A percentile compares a stretch with the other conserved stretches of the same genome.
phyloP scores from a whole-genome alignment of 2,888 invertebrate genomes.

The Clivina fossor region DNA sequence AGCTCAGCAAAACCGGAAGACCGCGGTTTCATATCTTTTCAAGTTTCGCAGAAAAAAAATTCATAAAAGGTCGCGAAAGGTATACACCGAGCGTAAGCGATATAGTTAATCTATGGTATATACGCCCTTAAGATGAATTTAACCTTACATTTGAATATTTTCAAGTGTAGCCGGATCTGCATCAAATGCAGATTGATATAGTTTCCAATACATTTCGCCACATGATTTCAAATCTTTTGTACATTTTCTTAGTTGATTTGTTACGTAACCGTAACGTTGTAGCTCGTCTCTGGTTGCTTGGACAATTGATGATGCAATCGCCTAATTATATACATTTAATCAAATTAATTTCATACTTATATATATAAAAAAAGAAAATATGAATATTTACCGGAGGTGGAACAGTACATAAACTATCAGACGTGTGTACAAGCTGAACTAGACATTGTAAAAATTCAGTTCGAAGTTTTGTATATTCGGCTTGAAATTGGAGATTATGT shows the following conservation, averaged over 20 bases:
- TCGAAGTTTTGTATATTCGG: slow-evolving; percentile 75
- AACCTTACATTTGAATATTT: slow-evolving; percentile 68
- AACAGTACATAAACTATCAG: slow-evolving; percentile 78
- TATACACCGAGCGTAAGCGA: not conserved
- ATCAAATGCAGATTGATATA: slow-evolving; percentile 84
- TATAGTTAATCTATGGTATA: not conserved
- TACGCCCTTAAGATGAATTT: slow-evolving; percentile 33
- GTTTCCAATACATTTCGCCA: slow-evolving; percentile 71
- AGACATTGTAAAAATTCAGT: slow-evolving; percentile 72
- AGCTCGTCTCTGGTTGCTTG: slow-evolving; percentile 76
- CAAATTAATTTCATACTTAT: not conserved
- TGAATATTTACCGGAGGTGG: slow-evolving; percentile 72
- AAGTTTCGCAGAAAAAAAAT: too few species aligned
- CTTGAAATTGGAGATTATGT: slow-evolving; percentile 69
- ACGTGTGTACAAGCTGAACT: slow-evolving; percentile 67
- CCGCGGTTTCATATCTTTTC: too few species aligned
- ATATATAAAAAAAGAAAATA: too few species aligned
- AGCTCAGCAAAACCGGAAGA: too few species aligned
- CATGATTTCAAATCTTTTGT: slow-evolving; percentile 71
- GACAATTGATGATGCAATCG: slow-evolving; percentile 82
- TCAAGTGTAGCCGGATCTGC: slow-evolving; percentile 78
- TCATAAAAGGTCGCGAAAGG: too few species aligned
- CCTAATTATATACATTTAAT: slow-evolving; percentile 48
- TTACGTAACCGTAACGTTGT: slow-evolving; percentile 77
- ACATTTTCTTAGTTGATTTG: slow-evolving; percentile 75